These are phyloP conservation scores for Epistrophe grossulariae DNA, from an alignment of 2,888 invertebrate species.

Conservation along the genomic window DNA sequence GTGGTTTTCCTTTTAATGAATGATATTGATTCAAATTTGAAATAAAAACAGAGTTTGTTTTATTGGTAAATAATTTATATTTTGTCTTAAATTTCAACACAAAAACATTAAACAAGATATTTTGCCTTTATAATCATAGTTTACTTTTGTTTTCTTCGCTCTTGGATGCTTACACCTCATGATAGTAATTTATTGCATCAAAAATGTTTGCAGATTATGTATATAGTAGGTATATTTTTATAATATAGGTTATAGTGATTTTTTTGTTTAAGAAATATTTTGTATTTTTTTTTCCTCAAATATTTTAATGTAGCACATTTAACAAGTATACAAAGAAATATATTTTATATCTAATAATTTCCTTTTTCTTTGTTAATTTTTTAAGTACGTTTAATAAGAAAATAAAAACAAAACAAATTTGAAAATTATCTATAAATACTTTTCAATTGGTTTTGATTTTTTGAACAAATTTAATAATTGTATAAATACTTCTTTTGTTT, in stretches of 20 bases:
- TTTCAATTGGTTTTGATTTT: constrained; percentile 11
- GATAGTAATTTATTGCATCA: constrained; percentile 56
- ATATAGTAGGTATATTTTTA: constrained; percentile 44
- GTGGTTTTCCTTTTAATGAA: no score
- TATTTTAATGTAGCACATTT: constrained; percentile 69
- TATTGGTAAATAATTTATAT: constrained; percentile 73
- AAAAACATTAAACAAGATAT: constrained; percentile 55
- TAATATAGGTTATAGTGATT: constrained; percentile 58
- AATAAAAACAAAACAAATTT: constrained; percentile 13
- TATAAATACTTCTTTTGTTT: constrained; percentile 18
- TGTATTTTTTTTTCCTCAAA: constrained; percentile 1
- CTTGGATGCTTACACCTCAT: constrained; percentile 46
- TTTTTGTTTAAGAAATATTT: constrained; percentile 61
- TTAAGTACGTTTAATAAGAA: constrained; percentile 69
- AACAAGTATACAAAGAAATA: constrained; percentile 65
- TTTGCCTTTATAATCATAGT: constrained; percentile 24
- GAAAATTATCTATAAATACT: neutral
- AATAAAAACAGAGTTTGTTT: constrained; percentile 4
- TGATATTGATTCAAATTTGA: neutral
- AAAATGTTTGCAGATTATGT: constrained; percentile 68
- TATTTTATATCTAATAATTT: constrained; percentile 38
- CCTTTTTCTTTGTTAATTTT: constrained; percentile 26
- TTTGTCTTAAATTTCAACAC: constrained; percentile 70
- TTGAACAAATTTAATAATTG: constrained; percentile 24
- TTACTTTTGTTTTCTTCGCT: constrained; percentile 13